These are phyloP conservation scores for Saccopteryx bilineata DNA, from an alignment of 2,113 vertebrate species.

Conservation along the genomic window DNA sequence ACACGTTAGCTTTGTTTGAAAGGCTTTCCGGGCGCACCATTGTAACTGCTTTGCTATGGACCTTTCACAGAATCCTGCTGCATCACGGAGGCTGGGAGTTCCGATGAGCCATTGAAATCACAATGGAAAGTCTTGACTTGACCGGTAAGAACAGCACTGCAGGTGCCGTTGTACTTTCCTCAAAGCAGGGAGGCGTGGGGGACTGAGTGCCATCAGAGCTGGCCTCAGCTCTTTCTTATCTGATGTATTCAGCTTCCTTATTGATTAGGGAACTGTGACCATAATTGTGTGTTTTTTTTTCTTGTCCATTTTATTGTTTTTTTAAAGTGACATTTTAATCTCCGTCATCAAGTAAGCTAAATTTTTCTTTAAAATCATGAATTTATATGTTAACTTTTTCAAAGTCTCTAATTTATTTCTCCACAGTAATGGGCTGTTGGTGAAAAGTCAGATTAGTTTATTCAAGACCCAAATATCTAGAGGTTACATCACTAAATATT, in stretches of 20 bases:
- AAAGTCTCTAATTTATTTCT: constrained; percentile 48
- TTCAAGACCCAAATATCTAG: neutral
- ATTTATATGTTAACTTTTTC: neutral
- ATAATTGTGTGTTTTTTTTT: constrained; percentile 51
- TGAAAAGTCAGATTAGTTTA: constrained; percentile 38
- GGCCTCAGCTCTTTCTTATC: constrained; percentile 21
- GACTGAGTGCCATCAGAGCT: constrained; percentile 19
- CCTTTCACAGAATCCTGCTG: constrained; percentile 79
- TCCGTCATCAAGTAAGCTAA: constrained; percentile 77
- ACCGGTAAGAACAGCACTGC: constrained; percentile 78
- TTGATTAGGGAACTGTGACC: constrained; percentile 64
- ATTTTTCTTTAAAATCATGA: constrained; percentile 67
- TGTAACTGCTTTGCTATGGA: constrained; percentile 67
- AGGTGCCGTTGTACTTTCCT: constrained; percentile 25
- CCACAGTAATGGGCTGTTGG: neutral
- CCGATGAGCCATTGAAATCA: constrained; percentile 81
- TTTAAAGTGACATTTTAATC: constrained; percentile 63
- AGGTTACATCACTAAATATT: constrained; percentile 41
- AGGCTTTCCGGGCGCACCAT: neutral
- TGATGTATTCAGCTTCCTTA: constrained; percentile 49
- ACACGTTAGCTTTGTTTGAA: constrained; percentile 48
- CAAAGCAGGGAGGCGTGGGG: constrained; percentile 33
- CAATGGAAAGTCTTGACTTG: constrained; percentile 83
- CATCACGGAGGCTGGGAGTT: constrained; percentile 77
- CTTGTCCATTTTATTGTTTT: constrained; percentile 53